Conservation (phyloP, 1,140 invertebrate species). For the Acromyrmex echinatior region DNA sequence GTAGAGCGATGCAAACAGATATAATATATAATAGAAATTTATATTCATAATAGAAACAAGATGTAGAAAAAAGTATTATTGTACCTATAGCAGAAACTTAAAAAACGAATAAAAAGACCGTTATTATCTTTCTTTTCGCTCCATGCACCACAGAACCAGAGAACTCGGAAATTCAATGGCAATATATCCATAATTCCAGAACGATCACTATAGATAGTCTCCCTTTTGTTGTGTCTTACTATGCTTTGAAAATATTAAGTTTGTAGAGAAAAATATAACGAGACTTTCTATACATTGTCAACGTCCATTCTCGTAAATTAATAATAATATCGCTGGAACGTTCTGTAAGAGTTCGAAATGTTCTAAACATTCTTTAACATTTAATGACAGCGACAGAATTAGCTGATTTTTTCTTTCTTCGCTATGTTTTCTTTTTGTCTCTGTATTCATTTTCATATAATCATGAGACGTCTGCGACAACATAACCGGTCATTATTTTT, state of each 20-base stretch:
- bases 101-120: background rate
- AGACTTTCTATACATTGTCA: background rate
- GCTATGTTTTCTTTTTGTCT: background rate
- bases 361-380: slow-evolving; percentile 37
- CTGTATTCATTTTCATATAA: background rate
- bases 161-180: slow-evolving; percentile 56
- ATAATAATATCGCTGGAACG: slow-evolving; percentile 10
- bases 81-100: slow-evolving; percentile 50
- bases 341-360: background rate
- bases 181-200: slow-evolving; percentile 49
- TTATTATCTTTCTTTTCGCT: background rate
- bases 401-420: background rate
- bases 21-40: background rate
- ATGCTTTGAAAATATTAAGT: background rate
- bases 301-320: slow-evolving; percentile 32
- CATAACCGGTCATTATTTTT: background rate
- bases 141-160: slow-evolving; percentile 58
- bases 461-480: background rate
- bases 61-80: background rate
- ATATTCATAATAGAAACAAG: background rate
- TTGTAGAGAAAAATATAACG: slow-evolving; percentile 16
- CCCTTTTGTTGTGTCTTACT: background rate
- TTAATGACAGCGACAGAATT: slow-evolving; percentile 19
- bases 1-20: background rate
- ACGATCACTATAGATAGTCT: background rate